A percentile compares a stretch with the other conserved stretches of the same genome.
Evolutionary conservation across 2,888 invertebrate genomes (phyloP).

Genomic region (Tetranychus piercei): DNA sequence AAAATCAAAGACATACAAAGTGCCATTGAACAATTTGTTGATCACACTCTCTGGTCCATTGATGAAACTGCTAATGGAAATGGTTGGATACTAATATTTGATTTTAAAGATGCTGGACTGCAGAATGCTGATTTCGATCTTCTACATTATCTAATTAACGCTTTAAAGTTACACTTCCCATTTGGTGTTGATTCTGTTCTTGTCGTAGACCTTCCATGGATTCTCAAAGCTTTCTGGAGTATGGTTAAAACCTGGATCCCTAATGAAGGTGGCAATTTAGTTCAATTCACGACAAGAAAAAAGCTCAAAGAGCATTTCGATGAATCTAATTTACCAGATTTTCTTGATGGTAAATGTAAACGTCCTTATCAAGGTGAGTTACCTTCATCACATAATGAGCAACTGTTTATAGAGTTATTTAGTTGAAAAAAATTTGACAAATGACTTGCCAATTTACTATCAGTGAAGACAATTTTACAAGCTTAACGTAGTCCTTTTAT

Average conservation of each 20-base stretch:
- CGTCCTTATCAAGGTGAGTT: background rate
- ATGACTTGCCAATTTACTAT: too few relatives aligned
- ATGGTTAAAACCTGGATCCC: constrained; percentile 5
- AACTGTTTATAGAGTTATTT: too few relatives aligned
- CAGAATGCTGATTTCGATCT: constrained; percentile 5
- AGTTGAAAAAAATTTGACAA: too few relatives aligned
- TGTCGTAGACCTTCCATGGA: constrained; percentile 9
- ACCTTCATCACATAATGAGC: too few relatives aligned
- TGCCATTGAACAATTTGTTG: constrained; percentile 1
- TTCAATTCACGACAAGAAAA: background rate
- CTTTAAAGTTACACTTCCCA: background rate
- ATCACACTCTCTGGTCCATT: background rate
- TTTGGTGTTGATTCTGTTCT: background rate
- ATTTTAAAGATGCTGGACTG: constrained; percentile 4
- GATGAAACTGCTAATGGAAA: background rate
- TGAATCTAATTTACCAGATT: constrained; percentile 6
- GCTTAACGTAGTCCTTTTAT: too few relatives aligned
- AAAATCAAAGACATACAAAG: background rate
- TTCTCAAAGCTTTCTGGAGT: constrained; percentile 28
- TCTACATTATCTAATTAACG: background rate
- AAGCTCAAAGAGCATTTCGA: background rate
- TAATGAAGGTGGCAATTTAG: background rate
- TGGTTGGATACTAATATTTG: constrained; percentile 1
- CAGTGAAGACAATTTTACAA: too few relatives aligned
- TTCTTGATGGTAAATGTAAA: constrained; percentile 4